Evolutionary conservation across 2,888 invertebrate species (phyloP).

Genomic region (Agrochola circellaris): DNA sequence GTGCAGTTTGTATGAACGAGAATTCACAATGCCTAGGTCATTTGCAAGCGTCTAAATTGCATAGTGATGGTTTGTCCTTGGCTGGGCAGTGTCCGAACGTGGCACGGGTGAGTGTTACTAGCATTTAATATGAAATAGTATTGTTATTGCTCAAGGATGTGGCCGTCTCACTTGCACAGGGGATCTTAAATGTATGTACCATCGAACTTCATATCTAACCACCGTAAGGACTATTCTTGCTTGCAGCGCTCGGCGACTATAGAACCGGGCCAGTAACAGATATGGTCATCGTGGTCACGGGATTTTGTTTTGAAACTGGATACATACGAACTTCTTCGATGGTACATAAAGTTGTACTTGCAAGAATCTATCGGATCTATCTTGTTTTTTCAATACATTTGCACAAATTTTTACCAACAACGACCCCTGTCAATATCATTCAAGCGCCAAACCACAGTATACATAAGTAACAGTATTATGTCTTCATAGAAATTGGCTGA

Average conservation of each 20-base stretch:
- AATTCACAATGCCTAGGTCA: slow-evolving; percentile 1
- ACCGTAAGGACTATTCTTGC: too few relatives aligned
- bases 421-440: background rate
- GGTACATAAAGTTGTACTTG: too few relatives aligned
- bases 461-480: too few relatives aligned
- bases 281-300: too few relatives aligned
- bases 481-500: too few relatives aligned
- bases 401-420: background rate
- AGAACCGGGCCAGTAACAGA: too few relatives aligned
- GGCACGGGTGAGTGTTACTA: background rate
- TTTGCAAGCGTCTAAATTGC: background rate
- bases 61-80: background rate
- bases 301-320: too few relatives aligned
- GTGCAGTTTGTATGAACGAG: background rate
- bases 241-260: too few relatives aligned
- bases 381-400: background rate
- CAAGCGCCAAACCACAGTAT: background rate
- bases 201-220: too few relatives aligned
- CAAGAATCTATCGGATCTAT: too few relatives aligned
- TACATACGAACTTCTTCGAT: too few relatives aligned
- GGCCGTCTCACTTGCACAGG: background rate
- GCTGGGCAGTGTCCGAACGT: background rate
- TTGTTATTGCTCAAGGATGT: background rate
- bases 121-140: background rate
- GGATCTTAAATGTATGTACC: background rate